Conservation (phyloP, 1,140 invertebrate genomes). For the Polypedilum vanderplanki region DNA sequence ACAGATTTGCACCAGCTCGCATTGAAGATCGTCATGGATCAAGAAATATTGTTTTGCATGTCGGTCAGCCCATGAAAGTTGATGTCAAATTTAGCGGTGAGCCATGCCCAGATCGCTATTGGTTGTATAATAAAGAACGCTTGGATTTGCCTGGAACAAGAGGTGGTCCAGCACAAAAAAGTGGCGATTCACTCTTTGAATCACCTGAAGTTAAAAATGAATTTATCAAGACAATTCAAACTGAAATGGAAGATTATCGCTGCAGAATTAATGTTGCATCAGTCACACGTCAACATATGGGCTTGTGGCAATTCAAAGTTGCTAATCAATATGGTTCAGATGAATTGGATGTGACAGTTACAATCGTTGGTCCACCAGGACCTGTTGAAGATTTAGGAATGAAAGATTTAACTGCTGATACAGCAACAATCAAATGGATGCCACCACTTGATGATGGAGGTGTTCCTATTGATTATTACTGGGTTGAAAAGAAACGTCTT, state of each 20-base stretch:
- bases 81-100: slow-evolving; percentile 87
- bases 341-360: slow-evolving; percentile 81
- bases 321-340: slow-evolving; percentile 88
- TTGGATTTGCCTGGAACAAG: slow-evolving; percentile 42
- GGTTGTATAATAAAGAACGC: slow-evolving; percentile 76
- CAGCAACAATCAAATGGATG: slow-evolving; percentile 90
- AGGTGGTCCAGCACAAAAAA: neutral
- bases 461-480: slow-evolving; percentile 81
- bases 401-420: slow-evolving; percentile 87
- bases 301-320: slow-evolving; percentile 78
- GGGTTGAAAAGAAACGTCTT: slow-evolving; percentile 85
- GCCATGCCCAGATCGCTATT: slow-evolving; percentile 76
- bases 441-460: slow-evolving; percentile 88
- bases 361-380: slow-evolving; percentile 78
- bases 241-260: slow-evolving; percentile 79
- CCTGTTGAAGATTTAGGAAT: slow-evolving; percentile 87
- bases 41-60: slow-evolving; percentile 78
- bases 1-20: slow-evolving; percentile 78
- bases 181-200: neutral
- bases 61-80: slow-evolving; percentile 74
- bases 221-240: slow-evolving; percentile 59
- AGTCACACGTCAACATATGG: slow-evolving; percentile 72
- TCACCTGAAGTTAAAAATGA: slow-evolving; percentile 41
- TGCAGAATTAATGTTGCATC: slow-evolving; percentile 71
- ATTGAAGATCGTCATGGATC: slow-evolving; percentile 80